Percentiles rank a stretch among this genome's conserved stretches.
Evolutionary conservation across 2,113 vertebrate species (phyloP).

Genomic region (Philantomba maxwellii): DNA sequence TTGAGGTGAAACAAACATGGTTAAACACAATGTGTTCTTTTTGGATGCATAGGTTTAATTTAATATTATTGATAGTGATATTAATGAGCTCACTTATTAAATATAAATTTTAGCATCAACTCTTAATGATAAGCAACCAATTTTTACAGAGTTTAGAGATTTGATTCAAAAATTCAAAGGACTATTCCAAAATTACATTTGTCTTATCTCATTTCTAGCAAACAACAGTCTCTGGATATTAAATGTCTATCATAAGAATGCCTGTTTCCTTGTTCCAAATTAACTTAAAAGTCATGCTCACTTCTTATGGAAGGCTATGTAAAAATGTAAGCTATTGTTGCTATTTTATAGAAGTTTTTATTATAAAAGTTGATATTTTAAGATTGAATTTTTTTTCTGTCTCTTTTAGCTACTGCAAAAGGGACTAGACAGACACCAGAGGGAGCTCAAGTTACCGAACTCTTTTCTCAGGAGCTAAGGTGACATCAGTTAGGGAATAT

Average conservation of each 20-base stretch:
- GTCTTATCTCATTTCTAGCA: background rate
- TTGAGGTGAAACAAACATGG: background rate
- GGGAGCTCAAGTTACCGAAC: slow-evolving; percentile 55
- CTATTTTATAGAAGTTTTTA: slow-evolving; percentile 5
- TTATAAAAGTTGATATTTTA: slow-evolving; percentile 1
- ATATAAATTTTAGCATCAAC: background rate
- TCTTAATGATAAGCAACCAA: background rate
- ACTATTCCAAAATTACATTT: background rate
- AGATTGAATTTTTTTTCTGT: background rate
- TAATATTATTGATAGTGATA: background rate
- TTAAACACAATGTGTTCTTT: background rate
- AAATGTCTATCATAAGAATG: background rate
- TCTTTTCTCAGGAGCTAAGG: background rate
- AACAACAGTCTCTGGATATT: background rate
- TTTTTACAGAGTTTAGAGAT: background rate
- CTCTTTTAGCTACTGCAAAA: background rate
- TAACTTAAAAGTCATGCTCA: slow-evolving; percentile 17
- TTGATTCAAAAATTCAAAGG: background rate
- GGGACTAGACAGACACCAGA: slow-evolving; percentile 24
- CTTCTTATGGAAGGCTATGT: background rate
- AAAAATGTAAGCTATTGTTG: background rate
- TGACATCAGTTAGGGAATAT: slow-evolving; percentile 31
- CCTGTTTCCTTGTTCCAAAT: background rate
- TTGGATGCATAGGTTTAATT: background rate
- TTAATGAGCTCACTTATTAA: background rate